Base-by-base conservation (phyloP, 2,797 vertebrate species). In the Cichlasoma orientale region DNA sequence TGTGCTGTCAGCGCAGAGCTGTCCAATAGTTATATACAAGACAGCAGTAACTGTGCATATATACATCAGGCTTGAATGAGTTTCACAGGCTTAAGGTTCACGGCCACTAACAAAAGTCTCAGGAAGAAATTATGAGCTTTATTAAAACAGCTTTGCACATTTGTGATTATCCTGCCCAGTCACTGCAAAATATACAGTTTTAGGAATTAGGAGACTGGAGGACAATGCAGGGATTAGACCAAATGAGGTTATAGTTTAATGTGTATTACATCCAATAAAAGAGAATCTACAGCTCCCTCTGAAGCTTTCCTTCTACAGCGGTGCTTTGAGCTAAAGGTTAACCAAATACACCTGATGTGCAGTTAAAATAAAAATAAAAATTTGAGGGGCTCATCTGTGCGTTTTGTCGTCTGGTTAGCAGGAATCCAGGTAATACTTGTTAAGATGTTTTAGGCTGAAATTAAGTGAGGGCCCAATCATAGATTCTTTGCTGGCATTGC, bases 1-100 rank as follows among this genome's bases (percentile, higher is more conserved):
- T 41, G 79, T 76, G 41, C 38, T 9, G 66, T 87, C 83, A 82
- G 86, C 79, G 86, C 10, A 63, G 55, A 75, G n/a, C 74, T 58
- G 10, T 72, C 53, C 55, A 71, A 72, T 56, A 81, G 75, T 74
- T 75, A 50, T 74, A 25, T 31, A n/a, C 52, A 74, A 85, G 54
- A 84, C 75, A 84, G 58, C 79, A 23, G 47, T 77, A 55, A 72
- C n/a, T 41, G 72, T 63, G 59, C 47, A 71, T 55, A 21, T 33
- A 13, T 5, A 57, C 54, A 69, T 50, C 41, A 68, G 47, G 41
- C 61, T 27, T 68, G 61, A 68, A 50, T 27, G 44, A 41, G 38
- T 69, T 74, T 70, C 9, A 47, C 41, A 29, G 61, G 23, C 16
- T 50, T 68, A 19, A 50, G 16, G 41, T 5, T 25, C 61, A 47